Evolutionary conservation across 2,113 vertebrate species (phyloP).

Genomic region (Toxotes chatareus): DNA sequence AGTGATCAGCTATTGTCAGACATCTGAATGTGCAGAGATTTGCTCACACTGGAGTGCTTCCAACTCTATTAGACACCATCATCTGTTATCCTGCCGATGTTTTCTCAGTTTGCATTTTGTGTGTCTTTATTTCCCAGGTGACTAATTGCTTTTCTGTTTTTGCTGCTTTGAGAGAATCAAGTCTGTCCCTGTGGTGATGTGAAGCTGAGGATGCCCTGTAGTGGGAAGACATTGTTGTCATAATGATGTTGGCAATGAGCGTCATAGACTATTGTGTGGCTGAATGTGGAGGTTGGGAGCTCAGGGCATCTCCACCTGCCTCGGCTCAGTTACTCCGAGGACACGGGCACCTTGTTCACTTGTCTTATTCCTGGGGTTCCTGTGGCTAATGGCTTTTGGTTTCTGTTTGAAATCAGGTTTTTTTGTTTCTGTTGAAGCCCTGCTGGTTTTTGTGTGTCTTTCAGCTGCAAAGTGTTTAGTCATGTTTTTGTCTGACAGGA

Average conservation of each 20-base stretch:
- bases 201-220: constrained; percentile 12
- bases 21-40: background rate
- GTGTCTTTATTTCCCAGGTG: constrained; percentile 30
- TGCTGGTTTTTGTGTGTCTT: background rate
- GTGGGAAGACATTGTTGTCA: constrained; percentile 11
- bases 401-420: constrained; percentile 11
- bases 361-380: constrained; percentile 5
- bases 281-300: constrained; percentile 31
- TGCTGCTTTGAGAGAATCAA: constrained; percentile 8
- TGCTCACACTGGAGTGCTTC: constrained; percentile 11
- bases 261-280: constrained; percentile 16
- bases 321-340: constrained; percentile 19
- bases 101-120: constrained; percentile 32
- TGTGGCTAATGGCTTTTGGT: constrained; percentile 21
- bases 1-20: background rate
- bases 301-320: constrained; percentile 27
- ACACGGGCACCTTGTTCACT: constrained; percentile 16
- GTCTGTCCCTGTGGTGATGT: constrained; percentile 20
- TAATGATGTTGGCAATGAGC: constrained; percentile 31
- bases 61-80: constrained; percentile 11
- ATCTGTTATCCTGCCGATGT: constrained; percentile 32
- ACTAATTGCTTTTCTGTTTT: constrained; percentile 38
- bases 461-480: constrained; percentile 22
- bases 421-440: background rate
- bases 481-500: constrained; percentile 84